Conservation (phyloP, 1,140 invertebrate genomes). For the Brachionus sp. region DNA sequence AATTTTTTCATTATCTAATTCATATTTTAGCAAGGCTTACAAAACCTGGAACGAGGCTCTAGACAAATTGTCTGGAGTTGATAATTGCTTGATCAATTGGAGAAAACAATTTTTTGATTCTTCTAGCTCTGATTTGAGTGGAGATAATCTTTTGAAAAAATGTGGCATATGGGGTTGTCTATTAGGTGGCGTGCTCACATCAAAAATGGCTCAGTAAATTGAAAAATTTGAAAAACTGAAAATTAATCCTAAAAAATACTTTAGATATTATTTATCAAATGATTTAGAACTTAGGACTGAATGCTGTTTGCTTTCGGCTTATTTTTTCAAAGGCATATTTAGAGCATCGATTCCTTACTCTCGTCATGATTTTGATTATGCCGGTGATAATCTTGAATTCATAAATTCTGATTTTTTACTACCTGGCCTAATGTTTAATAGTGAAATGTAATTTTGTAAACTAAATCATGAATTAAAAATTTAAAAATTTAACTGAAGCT, state of each 20-base stretch:
- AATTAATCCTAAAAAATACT: background rate
- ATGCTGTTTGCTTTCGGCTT: constrained; percentile 25
- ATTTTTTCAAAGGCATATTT: constrained; percentile 53
- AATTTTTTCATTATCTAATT: background rate
- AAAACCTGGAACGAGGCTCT: constrained; percentile 38
- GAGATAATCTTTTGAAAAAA: constrained; percentile 50
- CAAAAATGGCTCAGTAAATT: constrained; percentile 59
- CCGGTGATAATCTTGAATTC: constrained; percentile 54
- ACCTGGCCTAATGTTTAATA: constrained; percentile 56
- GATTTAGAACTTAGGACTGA: constrained; percentile 37
- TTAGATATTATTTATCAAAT: background rate
- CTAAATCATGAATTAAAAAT: background rate
- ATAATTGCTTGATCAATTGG: constrained; percentile 38
- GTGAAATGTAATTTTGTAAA: constrained; percentile 49
- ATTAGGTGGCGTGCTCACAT: constrained; percentile 54
- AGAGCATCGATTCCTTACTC: constrained; percentile 57
- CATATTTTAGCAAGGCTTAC: constrained; percentile 4
- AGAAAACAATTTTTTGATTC: background rate
- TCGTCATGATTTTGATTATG: constrained; percentile 56
- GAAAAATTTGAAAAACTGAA: background rate
- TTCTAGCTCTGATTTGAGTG: background rate
- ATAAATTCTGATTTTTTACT: constrained; percentile 54
- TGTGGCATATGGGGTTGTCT: constrained; percentile 60
- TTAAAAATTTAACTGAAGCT: constrained; percentile 47
- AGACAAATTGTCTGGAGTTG: background rate